Evolutionary conservation across 2,797 vertebrate species (phyloP).

Genomic region (Molossus molossus): DNA sequence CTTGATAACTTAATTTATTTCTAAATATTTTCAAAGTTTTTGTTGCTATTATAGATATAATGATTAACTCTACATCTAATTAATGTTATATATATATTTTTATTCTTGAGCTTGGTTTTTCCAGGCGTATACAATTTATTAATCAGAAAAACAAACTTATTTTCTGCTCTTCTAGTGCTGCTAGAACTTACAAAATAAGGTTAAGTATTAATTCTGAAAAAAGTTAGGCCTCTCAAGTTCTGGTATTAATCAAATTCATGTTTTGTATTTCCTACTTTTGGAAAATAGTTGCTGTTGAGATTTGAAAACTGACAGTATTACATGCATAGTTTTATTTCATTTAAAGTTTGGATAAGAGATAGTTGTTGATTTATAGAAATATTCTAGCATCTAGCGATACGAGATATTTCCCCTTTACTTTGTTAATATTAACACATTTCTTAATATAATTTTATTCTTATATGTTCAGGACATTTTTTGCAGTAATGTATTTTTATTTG

Average conservation of each 20-base stretch:
- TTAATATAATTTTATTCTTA: neutral
- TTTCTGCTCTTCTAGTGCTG: neutral
- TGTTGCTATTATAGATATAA: neutral
- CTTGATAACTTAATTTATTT: neutral
- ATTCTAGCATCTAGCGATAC: neutral
- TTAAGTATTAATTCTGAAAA: neutral
- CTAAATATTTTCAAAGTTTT: neutral
- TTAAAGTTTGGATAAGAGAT: neutral
- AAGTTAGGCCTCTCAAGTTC: neutral
- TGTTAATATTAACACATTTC: neutral
- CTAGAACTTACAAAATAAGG: neutral
- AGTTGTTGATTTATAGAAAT: neutral
- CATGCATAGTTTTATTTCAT: neutral
- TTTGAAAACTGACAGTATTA: neutral
- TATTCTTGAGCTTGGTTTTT: neutral
- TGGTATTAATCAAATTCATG: neutral
- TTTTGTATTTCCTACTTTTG: neutral
- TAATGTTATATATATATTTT: neutral
- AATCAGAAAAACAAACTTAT: neutral
- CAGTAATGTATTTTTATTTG: slow-evolving; percentile 19
- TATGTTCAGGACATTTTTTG: neutral
- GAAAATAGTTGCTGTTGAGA: neutral
- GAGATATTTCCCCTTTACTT: neutral
- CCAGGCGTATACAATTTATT: neutral
- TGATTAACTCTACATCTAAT: neutral